Conservation (phyloP, 2,888 invertebrate species). For the Oasisia sp. region DNA sequence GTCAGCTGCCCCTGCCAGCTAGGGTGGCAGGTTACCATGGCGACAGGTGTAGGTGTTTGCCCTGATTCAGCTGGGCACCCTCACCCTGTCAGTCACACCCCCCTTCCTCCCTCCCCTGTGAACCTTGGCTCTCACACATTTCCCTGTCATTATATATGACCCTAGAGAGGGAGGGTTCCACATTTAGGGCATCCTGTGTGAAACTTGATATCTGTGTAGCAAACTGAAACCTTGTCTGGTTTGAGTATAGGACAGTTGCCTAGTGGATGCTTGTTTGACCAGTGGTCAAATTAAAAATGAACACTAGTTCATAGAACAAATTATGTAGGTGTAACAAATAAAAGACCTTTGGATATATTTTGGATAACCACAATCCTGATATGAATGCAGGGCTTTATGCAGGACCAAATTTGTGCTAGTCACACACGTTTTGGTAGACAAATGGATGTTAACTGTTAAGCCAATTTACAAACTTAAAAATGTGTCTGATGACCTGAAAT, state of each 20-base stretch:
- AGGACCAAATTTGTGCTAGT: too few relatives aligned
- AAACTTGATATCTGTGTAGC: not conserved
- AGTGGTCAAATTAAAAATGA: too few relatives aligned
- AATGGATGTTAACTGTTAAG: too few relatives aligned
- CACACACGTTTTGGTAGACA: too few relatives aligned
- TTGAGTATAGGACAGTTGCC: not conserved
- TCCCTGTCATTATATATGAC: not conserved
- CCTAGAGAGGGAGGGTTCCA: not conserved
- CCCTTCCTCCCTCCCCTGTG: not conserved
- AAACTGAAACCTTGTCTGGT: not conserved
- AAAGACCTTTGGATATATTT: too few relatives aligned
- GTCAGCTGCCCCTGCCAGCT: not conserved
- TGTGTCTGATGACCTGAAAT: too few relatives aligned
- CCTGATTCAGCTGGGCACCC: not conserved
- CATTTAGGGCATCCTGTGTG: not conserved
- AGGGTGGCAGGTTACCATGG: not conserved
- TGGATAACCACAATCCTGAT: too few relatives aligned
- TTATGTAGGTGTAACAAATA: too few relatives aligned
- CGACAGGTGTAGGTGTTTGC: not conserved
- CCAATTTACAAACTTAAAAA: too few relatives aligned
- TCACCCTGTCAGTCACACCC: not conserved
- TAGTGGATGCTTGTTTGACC: too few relatives aligned
- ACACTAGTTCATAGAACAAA: too few relatives aligned
- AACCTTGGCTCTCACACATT: not conserved
- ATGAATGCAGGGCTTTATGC: too few relatives aligned